phyloP scores from a whole-genome alignment of 2,888 invertebrate genomes.

The Drosophila meridiana region DNA sequence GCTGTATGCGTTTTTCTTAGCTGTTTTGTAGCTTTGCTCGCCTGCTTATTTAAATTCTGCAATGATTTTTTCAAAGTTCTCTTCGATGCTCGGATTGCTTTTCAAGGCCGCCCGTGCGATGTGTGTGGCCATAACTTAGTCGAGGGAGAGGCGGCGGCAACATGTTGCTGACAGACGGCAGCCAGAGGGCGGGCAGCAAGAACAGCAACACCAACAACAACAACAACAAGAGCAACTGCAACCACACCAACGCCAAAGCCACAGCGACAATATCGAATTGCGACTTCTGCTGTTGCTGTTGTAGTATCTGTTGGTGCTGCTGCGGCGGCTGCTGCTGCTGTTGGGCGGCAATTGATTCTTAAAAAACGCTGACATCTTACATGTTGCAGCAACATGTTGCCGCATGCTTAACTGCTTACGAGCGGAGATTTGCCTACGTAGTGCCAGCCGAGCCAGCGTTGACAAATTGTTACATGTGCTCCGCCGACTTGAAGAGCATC shows the following conservation, averaged over 20 bases:
- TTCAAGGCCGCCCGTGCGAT: conserved; percentile 73
- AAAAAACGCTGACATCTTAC: conserved; percentile 80
- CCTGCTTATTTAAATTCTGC: conserved; percentile 81
- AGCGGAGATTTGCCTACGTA: conserved; percentile 48
- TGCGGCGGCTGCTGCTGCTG: conserved; percentile 34
- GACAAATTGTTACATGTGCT: conserved; percentile 77
- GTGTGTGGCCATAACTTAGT: conserved; percentile 76
- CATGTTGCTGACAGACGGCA: conserved; percentile 74
- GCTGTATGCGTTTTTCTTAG: conserved; percentile 47
- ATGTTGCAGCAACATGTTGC: conserved; percentile 79
- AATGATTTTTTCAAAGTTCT: conserved; percentile 77
- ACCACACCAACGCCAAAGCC: conserved; percentile 53
- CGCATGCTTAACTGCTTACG: conserved; percentile 39
- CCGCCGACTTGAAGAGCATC: conserved; percentile 44
- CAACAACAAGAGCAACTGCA: conserved; percentile 24
- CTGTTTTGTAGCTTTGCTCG: conserved; percentile 25
- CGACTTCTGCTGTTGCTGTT: conserved; percentile 34
- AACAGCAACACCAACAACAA: conserved; percentile 16
- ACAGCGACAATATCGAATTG: conserved; percentile 73
- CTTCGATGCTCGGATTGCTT: conserved; percentile 50
- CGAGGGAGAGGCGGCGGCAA: conserved; percentile 33
- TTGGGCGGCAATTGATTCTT: conserved; percentile 81
- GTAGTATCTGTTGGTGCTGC: conserved; percentile 54
- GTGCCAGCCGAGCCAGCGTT: conserved; percentile 57
- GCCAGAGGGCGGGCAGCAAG: conserved; percentile 72